Evolutionary conservation across 2,888 invertebrate genomes (phyloP).

Genomic region (Atethmia centrago): DNA sequence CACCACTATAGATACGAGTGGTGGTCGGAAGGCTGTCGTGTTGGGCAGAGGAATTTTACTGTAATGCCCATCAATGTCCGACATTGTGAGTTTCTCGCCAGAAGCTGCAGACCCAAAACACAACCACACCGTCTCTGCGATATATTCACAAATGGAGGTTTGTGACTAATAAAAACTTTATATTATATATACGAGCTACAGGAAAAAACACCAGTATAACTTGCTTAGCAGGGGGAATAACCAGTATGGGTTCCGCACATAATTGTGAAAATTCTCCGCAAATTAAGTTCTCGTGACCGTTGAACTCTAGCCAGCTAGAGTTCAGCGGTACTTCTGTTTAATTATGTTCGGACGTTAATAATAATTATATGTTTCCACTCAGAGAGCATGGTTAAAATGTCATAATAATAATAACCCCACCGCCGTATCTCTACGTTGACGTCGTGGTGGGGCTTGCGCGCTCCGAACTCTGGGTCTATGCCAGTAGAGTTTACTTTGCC

Average conservation of each 20-base stretch:
- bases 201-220: conserved; percentile 43
- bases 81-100: too few species aligned
- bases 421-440: too few species aligned
- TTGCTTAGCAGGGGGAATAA: conserved; percentile 12
- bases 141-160: conserved; percentile 31
- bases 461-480: too few species aligned
- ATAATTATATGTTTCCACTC: not conserved
- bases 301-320: not conserved
- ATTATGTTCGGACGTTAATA: not conserved
- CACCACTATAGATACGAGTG: too few species aligned
- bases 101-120: too few species aligned
- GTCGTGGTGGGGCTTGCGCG: too few species aligned
- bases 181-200: conserved; percentile 32
- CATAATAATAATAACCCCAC: not conserved
- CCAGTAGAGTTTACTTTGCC: too few species aligned
- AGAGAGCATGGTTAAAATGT: not conserved
- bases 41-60: too few species aligned
- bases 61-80: too few species aligned
- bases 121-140: conserved; percentile 39
- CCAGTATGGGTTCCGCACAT: conserved; percentile 34
- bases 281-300: not conserved
- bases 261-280: not conserved
- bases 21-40: too few species aligned
- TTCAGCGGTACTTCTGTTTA: not conserved
- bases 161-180: conserved; percentile 28